Conservation (phyloP, 2,888 invertebrate genomes). For the Ephialtes manifestator region DNA sequence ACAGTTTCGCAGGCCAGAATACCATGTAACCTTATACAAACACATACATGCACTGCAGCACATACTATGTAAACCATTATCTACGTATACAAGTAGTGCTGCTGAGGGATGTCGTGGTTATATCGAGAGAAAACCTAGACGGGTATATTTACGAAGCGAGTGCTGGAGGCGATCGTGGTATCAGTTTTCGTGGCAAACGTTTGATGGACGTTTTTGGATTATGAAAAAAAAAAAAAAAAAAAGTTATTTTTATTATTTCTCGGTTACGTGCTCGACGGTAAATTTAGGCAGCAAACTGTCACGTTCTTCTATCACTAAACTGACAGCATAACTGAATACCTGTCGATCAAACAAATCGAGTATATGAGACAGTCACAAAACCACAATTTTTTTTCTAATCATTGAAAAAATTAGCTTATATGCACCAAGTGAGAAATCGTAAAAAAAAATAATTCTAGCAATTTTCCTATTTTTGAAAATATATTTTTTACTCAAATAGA, state of each 20-base stretch:
- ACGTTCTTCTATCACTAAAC: too few species aligned
- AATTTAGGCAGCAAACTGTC: too few species aligned
- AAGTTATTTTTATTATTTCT: neutral
- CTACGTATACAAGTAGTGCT: slow-evolving; percentile 2
- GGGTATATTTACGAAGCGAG: slow-evolving; percentile 51
- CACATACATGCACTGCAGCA: neutral
- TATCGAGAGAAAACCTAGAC: slow-evolving; percentile 52
- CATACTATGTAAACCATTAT: neutral
- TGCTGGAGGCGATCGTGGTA: slow-evolving; percentile 25
- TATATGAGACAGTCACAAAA: too few species aligned
- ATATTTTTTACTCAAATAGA: too few species aligned
- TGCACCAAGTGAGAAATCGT: too few species aligned
- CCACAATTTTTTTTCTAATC: too few species aligned
- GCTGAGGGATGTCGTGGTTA: slow-evolving; percentile 14
- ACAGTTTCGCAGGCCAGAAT: slow-evolving; percentile 51
- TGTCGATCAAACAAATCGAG: too few species aligned
- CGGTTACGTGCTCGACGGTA: too few species aligned
- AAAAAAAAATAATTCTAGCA: too few species aligned
- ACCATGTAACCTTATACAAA: slow-evolving; percentile 34
- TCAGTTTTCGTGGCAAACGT: slow-evolving; percentile 58
- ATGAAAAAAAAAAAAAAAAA: slow-evolving; percentile 33
- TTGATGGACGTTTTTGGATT: slow-evolving; percentile 52
- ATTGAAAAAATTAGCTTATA: too few species aligned
- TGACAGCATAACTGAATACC: too few species aligned
- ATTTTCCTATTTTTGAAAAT: too few species aligned